These are phyloP conservation scores for Macheiramphus alcinus DNA, from an alignment of 2,113 vertebrate genomes.

Conservation along the genomic window DNA sequence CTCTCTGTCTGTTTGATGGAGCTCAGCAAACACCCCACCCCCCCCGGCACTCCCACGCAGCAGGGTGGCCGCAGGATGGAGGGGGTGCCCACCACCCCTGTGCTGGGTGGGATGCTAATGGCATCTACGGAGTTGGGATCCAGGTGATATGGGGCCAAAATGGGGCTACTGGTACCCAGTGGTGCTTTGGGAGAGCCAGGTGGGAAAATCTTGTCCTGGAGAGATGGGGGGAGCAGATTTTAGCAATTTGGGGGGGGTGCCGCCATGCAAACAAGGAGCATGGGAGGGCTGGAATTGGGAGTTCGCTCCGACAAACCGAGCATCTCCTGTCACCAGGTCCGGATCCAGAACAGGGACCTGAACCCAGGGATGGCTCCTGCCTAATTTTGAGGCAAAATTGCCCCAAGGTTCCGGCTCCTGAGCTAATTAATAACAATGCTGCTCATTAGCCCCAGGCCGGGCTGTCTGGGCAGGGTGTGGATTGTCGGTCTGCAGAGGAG, in stretches of 20 bases:
- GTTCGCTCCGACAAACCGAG: rapidly evolving
- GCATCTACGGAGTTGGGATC: not conserved
- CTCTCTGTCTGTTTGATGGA: not conserved
- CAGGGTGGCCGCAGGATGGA: not conserved
- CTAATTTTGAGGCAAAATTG: not conserved
- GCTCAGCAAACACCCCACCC: not conserved
- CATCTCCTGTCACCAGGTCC: rapidly evolving
- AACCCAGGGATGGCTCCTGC: not conserved
- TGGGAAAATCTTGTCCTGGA: not conserved
- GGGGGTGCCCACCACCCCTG: too few relatives aligned
- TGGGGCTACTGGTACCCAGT: not conserved
- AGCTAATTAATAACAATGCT: constrained; percentile 60
- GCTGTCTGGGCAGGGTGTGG: constrained; percentile 25
- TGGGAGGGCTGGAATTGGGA: not conserved
- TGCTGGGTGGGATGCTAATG: not conserved
- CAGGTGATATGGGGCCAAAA: not conserved
- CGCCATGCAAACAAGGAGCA: too few relatives aligned
- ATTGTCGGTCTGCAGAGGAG: not conserved
- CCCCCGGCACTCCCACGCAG: rapidly evolving
- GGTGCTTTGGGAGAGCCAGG: not conserved
- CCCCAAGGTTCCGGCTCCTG: not conserved
- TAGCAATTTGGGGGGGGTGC: too few relatives aligned
- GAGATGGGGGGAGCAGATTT: rapidly evolving
- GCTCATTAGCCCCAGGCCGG: not conserved
- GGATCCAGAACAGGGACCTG: not conserved